Conservation (phyloP, 2,113 vertebrate species). For the Trachemys scripta region DNA sequence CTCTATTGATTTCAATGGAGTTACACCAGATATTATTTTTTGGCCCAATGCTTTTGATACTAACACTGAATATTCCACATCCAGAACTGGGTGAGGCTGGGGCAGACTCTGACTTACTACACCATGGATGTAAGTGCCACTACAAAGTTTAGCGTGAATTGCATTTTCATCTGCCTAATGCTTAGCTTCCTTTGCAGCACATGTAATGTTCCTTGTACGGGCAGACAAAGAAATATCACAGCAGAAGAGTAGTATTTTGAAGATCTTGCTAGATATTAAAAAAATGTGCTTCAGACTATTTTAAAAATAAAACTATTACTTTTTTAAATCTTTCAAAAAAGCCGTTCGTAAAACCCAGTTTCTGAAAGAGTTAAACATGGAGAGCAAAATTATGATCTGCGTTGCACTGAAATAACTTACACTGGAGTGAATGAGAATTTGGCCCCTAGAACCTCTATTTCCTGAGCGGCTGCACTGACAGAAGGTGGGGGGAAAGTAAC, state of each 20-base stretch:
- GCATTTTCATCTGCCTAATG: not conserved
- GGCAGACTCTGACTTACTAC: not conserved
- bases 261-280: not conserved
- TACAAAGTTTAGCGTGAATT: rapidly evolving
- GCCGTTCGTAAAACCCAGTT: not conserved
- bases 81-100: not conserved
- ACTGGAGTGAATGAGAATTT: slow-evolving; percentile 37
- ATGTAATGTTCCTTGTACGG: not conserved
- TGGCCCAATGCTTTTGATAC: not conserved
- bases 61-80: not conserved
- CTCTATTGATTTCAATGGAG: not conserved
- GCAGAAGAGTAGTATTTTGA: not conserved
- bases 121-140: not conserved
- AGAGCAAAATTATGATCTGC: not conserved
- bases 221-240: not conserved
- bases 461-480: not conserved
- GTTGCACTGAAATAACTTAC: slow-evolving; percentile 32
- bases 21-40: not conserved
- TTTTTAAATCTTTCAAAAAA: slow-evolving; percentile 12
- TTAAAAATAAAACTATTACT: not conserved
- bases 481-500: slow-evolving; percentile 57
- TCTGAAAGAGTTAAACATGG: slow-evolving; percentile 37
- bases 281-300: not conserved
- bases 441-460: slow-evolving; percentile 64
- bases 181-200: rapidly evolving